phyloP scores from a whole-genome alignment of 2,797 vertebrate genomes.

The Limosa lapponica region DNA sequence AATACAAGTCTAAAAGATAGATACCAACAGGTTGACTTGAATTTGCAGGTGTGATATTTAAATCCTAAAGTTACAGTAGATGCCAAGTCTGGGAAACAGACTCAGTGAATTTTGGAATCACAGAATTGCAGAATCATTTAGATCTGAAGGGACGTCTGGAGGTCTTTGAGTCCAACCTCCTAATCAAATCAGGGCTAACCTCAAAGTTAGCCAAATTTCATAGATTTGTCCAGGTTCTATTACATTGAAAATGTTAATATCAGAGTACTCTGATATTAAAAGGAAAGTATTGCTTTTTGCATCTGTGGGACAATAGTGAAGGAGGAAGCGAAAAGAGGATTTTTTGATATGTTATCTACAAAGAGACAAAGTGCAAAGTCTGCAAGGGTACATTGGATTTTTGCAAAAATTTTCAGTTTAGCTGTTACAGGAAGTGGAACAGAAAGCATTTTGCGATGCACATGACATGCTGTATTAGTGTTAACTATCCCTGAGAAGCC shows the following conservation, averaged over 20 bases:
- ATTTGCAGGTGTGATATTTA: not conserved
- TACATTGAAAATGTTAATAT: not conserved
- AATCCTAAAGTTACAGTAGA: not conserved
- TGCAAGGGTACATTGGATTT: not conserved
- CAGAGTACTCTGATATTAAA: not conserved
- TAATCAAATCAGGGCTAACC: not conserved
- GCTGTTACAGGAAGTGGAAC: not conserved
- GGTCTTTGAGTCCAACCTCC: not conserved
- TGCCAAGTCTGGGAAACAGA: not conserved
- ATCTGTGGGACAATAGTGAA: not conserved
- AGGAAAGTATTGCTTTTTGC: not conserved
- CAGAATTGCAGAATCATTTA: not conserved
- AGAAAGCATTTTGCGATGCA: not conserved
- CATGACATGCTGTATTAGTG: not conserved
- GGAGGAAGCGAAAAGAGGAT: not conserved
- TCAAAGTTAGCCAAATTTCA: not conserved
- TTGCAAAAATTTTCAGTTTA: not conserved
- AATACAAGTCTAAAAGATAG: not conserved
- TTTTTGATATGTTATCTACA: not conserved
- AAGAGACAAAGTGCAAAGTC: not conserved
- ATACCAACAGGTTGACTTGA: not conserved
- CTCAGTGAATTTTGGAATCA: not conserved
- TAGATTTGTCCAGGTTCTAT: not conserved
- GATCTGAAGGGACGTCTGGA: not conserved
- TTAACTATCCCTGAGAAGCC: not conserved